Conservation (phyloP, 1,140 invertebrate genomes). For the Pristionchus pacificus region DNA sequence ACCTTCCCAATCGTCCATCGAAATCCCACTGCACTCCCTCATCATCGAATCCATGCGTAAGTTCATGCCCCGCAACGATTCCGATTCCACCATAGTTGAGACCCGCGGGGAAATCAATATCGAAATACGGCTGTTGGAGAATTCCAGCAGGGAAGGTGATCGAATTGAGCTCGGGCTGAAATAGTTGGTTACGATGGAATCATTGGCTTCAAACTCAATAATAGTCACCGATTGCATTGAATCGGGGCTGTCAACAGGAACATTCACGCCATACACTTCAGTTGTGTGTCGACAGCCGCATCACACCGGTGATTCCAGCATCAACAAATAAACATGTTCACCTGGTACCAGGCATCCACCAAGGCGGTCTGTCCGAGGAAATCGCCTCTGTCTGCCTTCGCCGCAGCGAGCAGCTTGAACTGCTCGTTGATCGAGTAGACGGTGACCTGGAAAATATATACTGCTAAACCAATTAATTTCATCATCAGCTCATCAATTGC, state of each 20-base stretch:
- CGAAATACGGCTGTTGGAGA: conserved; percentile 18
- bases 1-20: background rate
- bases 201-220: too few species aligned
- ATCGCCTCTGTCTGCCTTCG: conserved; percentile 2
- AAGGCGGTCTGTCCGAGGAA: conserved; percentile 10
- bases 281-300: too few species aligned
- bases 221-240: too few species aligned
- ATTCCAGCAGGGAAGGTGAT: background rate
- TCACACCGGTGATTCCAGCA: too few species aligned
- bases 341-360: conserved; percentile 22
- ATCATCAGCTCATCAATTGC: background rate
- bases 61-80: conserved; percentile 88
- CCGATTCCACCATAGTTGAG: conserved; percentile 94
- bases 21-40: conserved; percentile 11
- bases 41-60: conserved; percentile 92
- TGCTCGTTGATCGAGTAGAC: background rate
- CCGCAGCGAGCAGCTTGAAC: background rate
- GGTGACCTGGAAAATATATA: background rate
- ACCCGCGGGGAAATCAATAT: conserved; percentile 59
- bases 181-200: background rate
- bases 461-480: too few species aligned
- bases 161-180: conserved; percentile 4
- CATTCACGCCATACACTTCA: too few species aligned
- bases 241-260: too few species aligned
- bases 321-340: background rate